Evolutionary conservation across 2,888 invertebrate species (phyloP), one percentile per base, ranked within the genome.

Genomic region (Thecocarcelia acutangulata): DNA sequence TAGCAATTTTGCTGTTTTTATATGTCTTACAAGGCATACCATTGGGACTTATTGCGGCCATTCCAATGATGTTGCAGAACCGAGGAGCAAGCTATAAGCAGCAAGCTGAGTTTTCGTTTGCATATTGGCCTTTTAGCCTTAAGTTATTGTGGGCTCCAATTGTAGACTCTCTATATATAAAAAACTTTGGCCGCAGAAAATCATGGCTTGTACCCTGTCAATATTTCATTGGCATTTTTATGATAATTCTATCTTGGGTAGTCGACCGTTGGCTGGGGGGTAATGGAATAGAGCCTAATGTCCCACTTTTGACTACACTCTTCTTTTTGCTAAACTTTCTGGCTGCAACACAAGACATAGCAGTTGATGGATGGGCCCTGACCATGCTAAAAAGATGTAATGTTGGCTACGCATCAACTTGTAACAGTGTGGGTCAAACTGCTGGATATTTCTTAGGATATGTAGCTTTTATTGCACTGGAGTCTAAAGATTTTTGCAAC

Each of bases 291-390:
- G 89, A 89, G 2, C 96, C 97, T 0, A 94, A 96, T 86, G 96
- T 97, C 85, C 93, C 92, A 75, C 90, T 95, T 61, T 92, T 99
- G 28, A 98, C 98, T 0, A 87, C 93, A 13, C 92, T 97, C 77
- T 99, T 99, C 91, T 96, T 99, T 89, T 92, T 94, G 72, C 92
- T 99, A 3, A 99, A 98, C 88, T 98, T 99, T 88, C 92, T 99
- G 86, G 99, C 99, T 5, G 99, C 99, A 2, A 99, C 99, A 1
- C 99, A 99, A 92, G 99, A 99, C 90, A 98, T 99, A 87, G 99
- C 98, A 15, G 99, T 99, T 0, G 99, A 99, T 92, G 99, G 99
- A 21, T 99, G 99, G 99, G 99, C 99, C 0, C 92, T 99, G 12
- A 99, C 99, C 0, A 99, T 99, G 98, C 92, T 99, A 1, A 96